Evolutionary conservation across 2,113 vertebrate species (phyloP).

Genomic region (Rhinopomastus cyanomelas): DNA sequence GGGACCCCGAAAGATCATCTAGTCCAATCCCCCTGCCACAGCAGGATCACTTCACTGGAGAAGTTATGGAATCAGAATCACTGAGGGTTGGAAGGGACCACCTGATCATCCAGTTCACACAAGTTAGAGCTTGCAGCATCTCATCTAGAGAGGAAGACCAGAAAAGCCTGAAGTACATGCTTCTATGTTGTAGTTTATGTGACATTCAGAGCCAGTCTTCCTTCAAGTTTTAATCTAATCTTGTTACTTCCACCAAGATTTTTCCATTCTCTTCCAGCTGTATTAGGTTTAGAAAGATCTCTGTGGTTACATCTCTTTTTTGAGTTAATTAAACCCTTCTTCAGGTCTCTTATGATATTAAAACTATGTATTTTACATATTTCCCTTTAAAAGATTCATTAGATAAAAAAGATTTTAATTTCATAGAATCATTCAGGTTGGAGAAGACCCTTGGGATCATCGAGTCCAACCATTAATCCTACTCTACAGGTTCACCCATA

Average conservation of each 20-base stretch:
- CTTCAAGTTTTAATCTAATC: conserved; percentile 14
- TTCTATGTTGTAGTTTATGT: background rate
- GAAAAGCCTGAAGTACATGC: background rate
- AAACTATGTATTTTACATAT: background rate
- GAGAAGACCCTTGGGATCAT: too few relatives aligned
- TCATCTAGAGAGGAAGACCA: background rate
- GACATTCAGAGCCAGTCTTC: conserved; percentile 8
- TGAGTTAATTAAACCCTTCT: background rate
- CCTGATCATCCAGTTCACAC: too few relatives aligned
- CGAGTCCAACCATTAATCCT: too few relatives aligned
- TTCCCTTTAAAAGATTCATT: background rate
- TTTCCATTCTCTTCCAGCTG: background rate
- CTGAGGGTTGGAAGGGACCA: too few relatives aligned
- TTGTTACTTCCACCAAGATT: conserved; percentile 37
- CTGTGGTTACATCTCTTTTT: background rate
- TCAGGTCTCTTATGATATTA: background rate
- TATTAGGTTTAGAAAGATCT: conserved; percentile 14
- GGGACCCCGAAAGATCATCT: too few relatives aligned
- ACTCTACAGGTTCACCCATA: too few relatives aligned
- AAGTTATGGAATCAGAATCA: too few relatives aligned
- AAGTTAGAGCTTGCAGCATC: background rate
- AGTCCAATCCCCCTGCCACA: too few relatives aligned
- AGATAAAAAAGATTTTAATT: too few relatives aligned
- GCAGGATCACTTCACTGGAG: too few relatives aligned
- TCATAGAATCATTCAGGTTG: too few relatives aligned